Evolutionary conservation across 2,888 invertebrate species (phyloP), one percentile per base, ranked within the genome.

Genomic region (Pyrrhia umbra): DNA sequence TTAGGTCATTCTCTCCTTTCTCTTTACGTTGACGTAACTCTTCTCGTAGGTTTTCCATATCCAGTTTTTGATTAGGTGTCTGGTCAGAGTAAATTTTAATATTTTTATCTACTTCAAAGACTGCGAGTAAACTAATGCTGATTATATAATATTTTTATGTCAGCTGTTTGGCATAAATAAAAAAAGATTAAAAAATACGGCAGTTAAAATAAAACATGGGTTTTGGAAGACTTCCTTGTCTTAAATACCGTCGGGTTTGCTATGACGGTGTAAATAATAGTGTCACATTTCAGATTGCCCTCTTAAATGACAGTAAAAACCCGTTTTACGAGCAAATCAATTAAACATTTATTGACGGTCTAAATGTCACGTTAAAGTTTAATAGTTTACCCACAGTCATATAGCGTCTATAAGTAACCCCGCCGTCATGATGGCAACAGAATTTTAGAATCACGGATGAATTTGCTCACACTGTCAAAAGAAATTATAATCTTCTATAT

Each of bases 251-350:
- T 54, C 15, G 30, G 52, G 16, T 57, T 61, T 34, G 1, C 57
- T 46, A 50, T 9, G 57, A 20, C 46, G 43, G 25, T 50, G 20
- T 68, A 45, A 74, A 46, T 60, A 52, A 62, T 55, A n/a, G 18
- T 56, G 40, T 63, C 60, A 62, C 58, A 45, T 56, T 39, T 46
- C 6, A 58, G 37, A 60, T 59, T 54, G 58, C 57, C 49, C 68
- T 59, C 49, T 79, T 76, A 75, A 75, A 72, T 62, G 60, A 65
- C 42, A 67, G 50, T 80, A 66, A 77, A 78, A 78, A 45, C 45
- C 39, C 42, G 40, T n/a, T 80, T 80, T 69, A 78, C 70, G 80
- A 77, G 50, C 39, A 40, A 63, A 63, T 71, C 71, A 75, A 80
- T 71, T 72, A 55, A 63, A 68, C 51, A 40, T 72, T 69, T 72